Evolutionary conservation across 2,113 vertebrate species (phyloP), one percentile per base, ranked within the genome.

Genomic region (Ctenodactylus gundi): DNA sequence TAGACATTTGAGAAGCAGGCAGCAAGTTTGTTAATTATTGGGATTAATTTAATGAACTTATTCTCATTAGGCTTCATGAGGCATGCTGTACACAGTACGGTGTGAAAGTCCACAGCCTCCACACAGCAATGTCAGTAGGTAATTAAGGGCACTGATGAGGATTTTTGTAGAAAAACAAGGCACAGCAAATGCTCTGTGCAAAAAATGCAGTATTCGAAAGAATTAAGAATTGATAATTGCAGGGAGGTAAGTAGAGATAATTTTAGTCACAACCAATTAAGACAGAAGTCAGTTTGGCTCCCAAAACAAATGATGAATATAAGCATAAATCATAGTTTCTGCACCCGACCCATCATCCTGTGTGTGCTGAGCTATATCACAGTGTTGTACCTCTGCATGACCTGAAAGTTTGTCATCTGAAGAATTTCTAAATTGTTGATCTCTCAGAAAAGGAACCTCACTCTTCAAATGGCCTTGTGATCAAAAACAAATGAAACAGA

Each of bases 1-100:
- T 90, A 98, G 96, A 97, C 96, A 97, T 97, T 39, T 81, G 95
- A 98, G 97, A 98, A 98, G 93, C 96, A 98, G 94, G 91, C 95
- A 97, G 94, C 87, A 97, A 98, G 96, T 98, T 97, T 98, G 96
- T 96, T 98, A 98, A 98, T 98, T 98, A 97, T 97, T 93, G 92
- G 97, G 93, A 98, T 98, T 98, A 98, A 98, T 98, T 98, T 98
- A 98, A 98, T 97, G 96, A 98, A 98, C 96, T 97, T 97, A 96
- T 94, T 98, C 95, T 98, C 97, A 98, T 98, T 98, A 98, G 97
- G 85, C 72, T 98, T 98, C 97, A 97, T 97, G 97, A 98, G 96
- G 95, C 98, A 89, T 97, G 90, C 81, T 96, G 93, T 86, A 97
- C 96, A 96, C 44, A 95, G 91, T 10, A 97, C 82, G 5, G 31